These are phyloP conservation scores for Hirudinaria manillensis DNA, from an alignment of 2,888 invertebrate species.

Conservation along the genomic window DNA sequence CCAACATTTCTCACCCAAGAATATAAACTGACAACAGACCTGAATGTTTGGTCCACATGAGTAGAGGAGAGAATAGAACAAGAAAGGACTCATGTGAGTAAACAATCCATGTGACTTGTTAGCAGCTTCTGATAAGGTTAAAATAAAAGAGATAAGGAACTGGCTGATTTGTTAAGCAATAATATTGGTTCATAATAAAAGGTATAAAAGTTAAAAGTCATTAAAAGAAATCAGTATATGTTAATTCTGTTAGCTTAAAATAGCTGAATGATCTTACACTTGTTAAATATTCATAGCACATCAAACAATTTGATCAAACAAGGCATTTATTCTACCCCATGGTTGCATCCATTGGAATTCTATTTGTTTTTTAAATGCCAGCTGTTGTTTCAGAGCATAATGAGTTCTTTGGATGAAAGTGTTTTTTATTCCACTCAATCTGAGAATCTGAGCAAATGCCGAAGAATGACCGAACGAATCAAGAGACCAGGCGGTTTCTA, in stretches of 20 bases:
- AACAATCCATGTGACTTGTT: conserved; percentile 58
- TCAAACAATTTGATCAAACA: too few relatives aligned
- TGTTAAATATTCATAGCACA: too few relatives aligned
- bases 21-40: conserved; percentile 53
- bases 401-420: conserved; percentile 39
- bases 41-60: conserved; percentile 89
- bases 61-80: conserved; percentile 87
- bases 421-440: conserved; percentile 33
- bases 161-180: too few relatives aligned
- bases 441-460: conserved; percentile 37
- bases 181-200: too few relatives aligned
- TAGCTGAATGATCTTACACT: too few relatives aligned
- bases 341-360: conserved; percentile 71
- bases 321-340: too few relatives aligned
- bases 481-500: conserved; percentile 36
- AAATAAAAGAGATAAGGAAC: too few relatives aligned
- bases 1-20: conserved; percentile 53
- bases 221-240: too few relatives aligned
- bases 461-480: conserved; percentile 40
- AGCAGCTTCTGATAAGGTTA: too few relatives aligned
- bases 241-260: too few relatives aligned
- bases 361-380: conserved; percentile 72
- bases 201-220: too few relatives aligned
- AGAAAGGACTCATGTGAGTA: conserved; percentile 86
- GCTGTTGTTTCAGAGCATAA: conserved; percentile 73